A percentile compares a stretch with the other conserved stretches of the same genome.
Evolutionary conservation across 1,140 invertebrate species (phyloP).

Genomic region (Hestina assimilis): DNA sequence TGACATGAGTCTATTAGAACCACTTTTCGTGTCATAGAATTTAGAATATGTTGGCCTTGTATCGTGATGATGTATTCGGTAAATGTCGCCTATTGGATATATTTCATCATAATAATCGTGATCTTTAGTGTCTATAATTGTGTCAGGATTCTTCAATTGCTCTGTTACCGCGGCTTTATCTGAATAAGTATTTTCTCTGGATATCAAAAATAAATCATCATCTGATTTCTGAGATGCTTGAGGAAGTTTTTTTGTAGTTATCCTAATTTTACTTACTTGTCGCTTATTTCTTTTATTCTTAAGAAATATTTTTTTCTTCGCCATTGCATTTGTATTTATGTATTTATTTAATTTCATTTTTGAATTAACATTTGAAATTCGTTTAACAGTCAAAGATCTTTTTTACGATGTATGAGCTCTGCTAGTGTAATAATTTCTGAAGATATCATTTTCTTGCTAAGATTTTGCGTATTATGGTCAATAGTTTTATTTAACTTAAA

Average conservation of each 20-base stretch:
- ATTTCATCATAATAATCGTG: conserved; percentile 29
- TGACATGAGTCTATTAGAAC: conserved; percentile 45
- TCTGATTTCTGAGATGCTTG: conserved; percentile 43
- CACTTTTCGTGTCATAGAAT: conserved; percentile 28
- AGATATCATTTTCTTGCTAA: conserved; percentile 37
- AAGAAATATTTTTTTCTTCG: conserved; percentile 43
- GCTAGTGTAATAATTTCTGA: conserved; percentile 42
- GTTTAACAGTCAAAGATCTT: conserved; percentile 41
- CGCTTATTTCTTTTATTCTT: conserved; percentile 60
- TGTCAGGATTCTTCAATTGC: conserved; percentile 35
- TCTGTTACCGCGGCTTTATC: conserved; percentile 39
- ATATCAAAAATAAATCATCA: conserved; percentile 44
- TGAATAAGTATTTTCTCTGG: conserved; percentile 24
- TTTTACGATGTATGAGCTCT: conserved; percentile 38
- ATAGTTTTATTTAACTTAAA: too few relatives aligned
- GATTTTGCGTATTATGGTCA: conserved; percentile 33
- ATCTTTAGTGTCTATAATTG: conserved; percentile 21
- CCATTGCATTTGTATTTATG: conserved; percentile 51
- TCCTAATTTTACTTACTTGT: conserved; percentile 55
- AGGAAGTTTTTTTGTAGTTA: conserved; percentile 44
- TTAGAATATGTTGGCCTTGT: conserved; percentile 20
- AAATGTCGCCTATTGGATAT: conserved; percentile 24
- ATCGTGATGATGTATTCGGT: conserved; percentile 22
- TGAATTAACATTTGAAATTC: conserved; percentile 47
- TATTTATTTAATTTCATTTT: conserved; percentile 44